phyloP scores from a whole-genome alignment of 2,113 vertebrate species.

The Athene noctua region DNA sequence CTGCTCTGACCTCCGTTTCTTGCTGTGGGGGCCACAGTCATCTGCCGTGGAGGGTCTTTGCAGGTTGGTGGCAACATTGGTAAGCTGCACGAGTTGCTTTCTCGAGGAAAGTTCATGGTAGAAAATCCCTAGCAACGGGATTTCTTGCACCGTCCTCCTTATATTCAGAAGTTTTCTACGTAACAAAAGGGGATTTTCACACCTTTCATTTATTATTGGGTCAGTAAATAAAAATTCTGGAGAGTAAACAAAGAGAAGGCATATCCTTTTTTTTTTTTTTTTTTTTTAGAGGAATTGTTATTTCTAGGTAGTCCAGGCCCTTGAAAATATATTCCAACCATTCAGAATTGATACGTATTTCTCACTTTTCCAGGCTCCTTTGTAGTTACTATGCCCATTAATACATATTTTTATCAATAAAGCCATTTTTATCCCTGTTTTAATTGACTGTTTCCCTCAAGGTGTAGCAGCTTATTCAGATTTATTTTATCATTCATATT shows the following conservation, averaged over 20 bases:
- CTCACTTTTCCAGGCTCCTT: neutral
- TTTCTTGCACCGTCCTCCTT: neutral
- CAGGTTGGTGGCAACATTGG: fast-evolving
- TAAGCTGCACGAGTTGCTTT: neutral
- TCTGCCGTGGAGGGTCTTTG: fast-evolving
- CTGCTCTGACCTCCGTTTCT: neutral
- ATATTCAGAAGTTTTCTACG: neutral
- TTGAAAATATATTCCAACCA: neutral
- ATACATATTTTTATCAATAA: neutral
- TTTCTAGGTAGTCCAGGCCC: neutral
- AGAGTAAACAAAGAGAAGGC: neutral
- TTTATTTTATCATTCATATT: neutral
- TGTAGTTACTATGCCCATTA: neutral
- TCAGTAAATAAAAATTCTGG: neutral
- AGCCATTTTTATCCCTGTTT: neutral
- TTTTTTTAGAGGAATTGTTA: neutral
- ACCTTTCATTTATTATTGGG: neutral
- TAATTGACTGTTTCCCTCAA: neutral
- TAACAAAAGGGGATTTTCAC: neutral
- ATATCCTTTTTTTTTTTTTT: neutral
- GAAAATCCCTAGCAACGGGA: neutral
- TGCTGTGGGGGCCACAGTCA: neutral
- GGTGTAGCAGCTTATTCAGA: neutral
- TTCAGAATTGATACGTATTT: neutral
- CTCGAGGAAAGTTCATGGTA: fast-evolving